Evolutionary conservation across 2,113 vertebrate species (phyloP).

Genomic region (Mus pahari): DNA sequence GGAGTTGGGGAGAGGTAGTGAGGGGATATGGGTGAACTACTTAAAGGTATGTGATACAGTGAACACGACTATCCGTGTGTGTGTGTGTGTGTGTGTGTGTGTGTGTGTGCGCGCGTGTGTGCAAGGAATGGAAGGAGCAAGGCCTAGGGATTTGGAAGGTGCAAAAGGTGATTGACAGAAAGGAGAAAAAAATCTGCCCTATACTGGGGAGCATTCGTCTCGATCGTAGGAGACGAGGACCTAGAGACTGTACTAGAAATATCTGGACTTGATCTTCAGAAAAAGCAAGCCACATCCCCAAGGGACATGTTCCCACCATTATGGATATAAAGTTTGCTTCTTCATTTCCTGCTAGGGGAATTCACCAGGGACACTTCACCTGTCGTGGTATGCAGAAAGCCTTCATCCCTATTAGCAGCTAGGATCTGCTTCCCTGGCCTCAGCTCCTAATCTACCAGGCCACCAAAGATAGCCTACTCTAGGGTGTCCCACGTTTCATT

Average conservation of each 20-base stretch:
- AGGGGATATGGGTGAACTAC: not conserved
- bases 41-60: not conserved
- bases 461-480: not conserved
- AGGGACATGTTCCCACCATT: not conserved
- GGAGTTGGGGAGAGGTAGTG: too few relatives aligned
- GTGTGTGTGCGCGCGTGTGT: not conserved
- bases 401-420: not conserved
- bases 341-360: not conserved
- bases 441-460: not conserved
- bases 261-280: not conserved
- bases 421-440: not conserved
- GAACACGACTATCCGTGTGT: too few relatives aligned
- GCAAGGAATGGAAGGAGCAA: not conserved
- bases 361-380: not conserved
- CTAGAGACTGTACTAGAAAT: not conserved
- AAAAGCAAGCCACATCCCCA: not conserved
- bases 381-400: not conserved
- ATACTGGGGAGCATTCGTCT: not conserved
- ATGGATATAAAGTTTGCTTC: not conserved
- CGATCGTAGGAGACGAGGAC: too few relatives aligned
- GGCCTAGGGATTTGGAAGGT: not conserved
- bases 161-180: not conserved
- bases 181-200: not conserved
- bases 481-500: rapidly evolving
- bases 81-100: not conserved